Evolutionary conservation across 2,797 vertebrate genomes (phyloP).

Genomic region (Syngnathus acus): DNA sequence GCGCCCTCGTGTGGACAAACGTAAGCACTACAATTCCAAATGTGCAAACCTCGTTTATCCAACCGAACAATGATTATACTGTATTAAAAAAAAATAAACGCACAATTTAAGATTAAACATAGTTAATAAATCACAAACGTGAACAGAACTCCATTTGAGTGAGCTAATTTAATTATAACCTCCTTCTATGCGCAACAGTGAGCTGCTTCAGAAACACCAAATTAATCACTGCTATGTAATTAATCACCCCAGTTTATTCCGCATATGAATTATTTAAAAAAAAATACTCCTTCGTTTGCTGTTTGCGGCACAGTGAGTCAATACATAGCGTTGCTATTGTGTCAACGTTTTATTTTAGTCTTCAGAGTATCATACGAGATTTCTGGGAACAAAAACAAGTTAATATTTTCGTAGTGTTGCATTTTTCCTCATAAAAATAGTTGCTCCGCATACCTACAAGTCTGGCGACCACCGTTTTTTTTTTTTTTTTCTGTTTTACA

Average conservation of each 20-base stretch:
- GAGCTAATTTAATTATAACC: background rate
- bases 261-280: background rate
- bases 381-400: conserved; percentile 87
- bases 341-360: conserved; percentile 84
- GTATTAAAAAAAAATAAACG: no score
- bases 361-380: conserved; percentile 99
- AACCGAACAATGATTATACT: no score
- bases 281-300: background rate
- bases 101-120: no score
- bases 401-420: conserved; percentile 98
- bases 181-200: background rate
- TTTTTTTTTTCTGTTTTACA: background rate
- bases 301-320: background rate
- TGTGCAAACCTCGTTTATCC: no score
- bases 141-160: background rate
- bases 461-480: background rate
- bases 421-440: conserved; percentile 98
- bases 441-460: conserved; percentile 78
- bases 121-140: background rate
- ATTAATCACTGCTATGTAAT: background rate
- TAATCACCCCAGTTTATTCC: background rate
- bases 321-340: conserved; percentile 17
- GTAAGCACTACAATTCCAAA: conserved; percentile 8
- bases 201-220: background rate
- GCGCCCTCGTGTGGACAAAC: conserved; percentile 25